Evolutionary conservation across 2,888 invertebrate genomes (phyloP).

Genomic region (Norana najaformis): DNA sequence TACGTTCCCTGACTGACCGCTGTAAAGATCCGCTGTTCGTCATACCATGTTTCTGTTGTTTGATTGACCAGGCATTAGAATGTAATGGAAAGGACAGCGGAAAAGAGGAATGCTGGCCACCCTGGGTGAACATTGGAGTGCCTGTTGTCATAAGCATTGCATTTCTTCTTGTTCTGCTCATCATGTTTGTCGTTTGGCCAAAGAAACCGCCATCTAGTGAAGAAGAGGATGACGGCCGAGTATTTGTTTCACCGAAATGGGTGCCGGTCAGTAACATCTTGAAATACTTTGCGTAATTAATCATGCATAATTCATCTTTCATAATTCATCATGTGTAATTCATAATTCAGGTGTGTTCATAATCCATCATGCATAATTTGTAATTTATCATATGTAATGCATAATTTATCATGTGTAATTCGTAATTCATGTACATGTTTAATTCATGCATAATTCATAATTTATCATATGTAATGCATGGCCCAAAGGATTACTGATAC

Average conservation of each 20-base stretch:
- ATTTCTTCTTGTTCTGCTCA: conserved; percentile 29
- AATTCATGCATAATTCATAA: too few species aligned
- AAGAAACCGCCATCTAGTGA: background rate
- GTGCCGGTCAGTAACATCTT: background rate
- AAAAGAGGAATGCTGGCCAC: conserved; percentile 30
- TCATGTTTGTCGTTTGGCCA: conserved; percentile 35
- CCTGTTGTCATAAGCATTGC: conserved; percentile 31
- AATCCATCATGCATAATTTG: too few species aligned
- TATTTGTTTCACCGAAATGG: background rate
- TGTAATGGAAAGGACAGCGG: conserved; percentile 34
- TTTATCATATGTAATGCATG: too few species aligned
- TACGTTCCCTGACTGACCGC: too few species aligned
- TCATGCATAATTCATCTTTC: background rate
- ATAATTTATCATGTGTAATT: too few species aligned
- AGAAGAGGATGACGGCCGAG: conserved; percentile 24
- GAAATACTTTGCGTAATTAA: background rate
- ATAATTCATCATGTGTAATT: background rate
- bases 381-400: too few species aligned
- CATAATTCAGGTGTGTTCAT: too few species aligned
- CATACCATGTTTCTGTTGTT: background rate
- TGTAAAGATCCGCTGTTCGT: background rate
- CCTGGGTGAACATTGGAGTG: conserved; percentile 38
- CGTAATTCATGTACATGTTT: too few species aligned
- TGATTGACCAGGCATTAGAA: conserved; percentile 16
- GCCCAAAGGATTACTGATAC: too few species aligned